Evolutionary conservation across 2,113 vertebrate species (phyloP).

Genomic region (Centropus bengalensis): DNA sequence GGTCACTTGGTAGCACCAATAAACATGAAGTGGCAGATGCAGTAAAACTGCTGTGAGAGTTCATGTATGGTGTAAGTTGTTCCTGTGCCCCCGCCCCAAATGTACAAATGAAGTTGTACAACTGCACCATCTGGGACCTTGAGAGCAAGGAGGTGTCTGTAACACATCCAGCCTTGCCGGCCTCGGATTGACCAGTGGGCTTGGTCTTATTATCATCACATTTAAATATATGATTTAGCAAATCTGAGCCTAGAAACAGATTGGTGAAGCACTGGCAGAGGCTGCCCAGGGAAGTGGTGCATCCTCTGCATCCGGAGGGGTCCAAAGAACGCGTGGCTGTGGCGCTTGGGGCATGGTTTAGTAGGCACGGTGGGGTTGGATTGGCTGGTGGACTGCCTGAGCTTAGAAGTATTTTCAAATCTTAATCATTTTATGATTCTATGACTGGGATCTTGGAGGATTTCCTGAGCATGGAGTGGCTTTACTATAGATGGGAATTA

Average conservation of each 20-base stretch:
- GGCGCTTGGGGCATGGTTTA: no score
- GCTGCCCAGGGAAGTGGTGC: no score
- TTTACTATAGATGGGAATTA: neutral
- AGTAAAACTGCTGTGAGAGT: neutral
- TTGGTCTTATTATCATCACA: fast-evolving
- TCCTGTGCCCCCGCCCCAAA: neutral
- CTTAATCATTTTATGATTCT: no score
- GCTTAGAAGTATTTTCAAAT: no score
- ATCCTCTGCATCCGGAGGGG: no score
- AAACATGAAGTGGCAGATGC: fast-evolving
- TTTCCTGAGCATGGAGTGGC: neutral
- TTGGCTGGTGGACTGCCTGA: no score
- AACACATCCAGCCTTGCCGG: no score
- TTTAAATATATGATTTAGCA: neutral
- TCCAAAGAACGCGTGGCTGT: no score
- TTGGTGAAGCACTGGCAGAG: no score
- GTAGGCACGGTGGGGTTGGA: no score
- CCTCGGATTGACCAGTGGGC: fast-evolving
- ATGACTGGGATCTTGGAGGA: neutral
- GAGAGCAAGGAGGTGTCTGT: neutral
- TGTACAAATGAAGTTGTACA: neutral
- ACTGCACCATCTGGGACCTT: fast-evolving
- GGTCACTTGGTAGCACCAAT: neutral
- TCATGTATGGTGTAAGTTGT: neutral
- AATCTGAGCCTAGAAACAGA: neutral